These are phyloP conservation scores for Argopecten irradians DNA, from an alignment of 1,140 invertebrate genomes.

Conservation along the genomic window DNA sequence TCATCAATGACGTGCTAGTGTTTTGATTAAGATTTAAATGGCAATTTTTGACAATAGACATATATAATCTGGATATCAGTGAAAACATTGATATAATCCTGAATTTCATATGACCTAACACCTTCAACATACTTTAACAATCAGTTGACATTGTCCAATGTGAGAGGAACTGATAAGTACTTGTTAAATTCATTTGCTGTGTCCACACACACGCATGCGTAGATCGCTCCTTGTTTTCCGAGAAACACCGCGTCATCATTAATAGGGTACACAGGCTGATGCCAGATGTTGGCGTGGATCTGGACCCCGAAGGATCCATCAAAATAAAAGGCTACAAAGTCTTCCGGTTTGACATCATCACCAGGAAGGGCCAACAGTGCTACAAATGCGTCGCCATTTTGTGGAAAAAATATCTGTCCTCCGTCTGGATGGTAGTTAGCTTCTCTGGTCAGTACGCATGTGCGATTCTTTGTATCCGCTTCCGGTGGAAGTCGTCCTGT, in stretches of 20 bases:
- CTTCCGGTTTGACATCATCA: constrained; percentile 45
- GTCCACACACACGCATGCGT: constrained; percentile 47
- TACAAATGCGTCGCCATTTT: constrained; percentile 45
- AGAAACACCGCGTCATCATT: constrained; percentile 45
- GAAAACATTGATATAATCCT: no score
- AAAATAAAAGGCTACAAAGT: constrained; percentile 54
- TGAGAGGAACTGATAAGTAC: constrained; percentile 46
- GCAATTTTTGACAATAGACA: no score
- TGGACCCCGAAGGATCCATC: constrained; percentile 53
- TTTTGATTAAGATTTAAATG: no score
- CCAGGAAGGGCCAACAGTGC: constrained; percentile 50
- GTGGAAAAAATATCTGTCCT: constrained; percentile 46
- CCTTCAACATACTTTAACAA: not conserved
- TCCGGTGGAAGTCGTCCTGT: constrained; percentile 32
- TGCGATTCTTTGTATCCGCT: not conserved
- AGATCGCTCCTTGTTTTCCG: constrained; percentile 49
- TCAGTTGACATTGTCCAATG: not conserved
- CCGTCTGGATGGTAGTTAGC: constrained; percentile 42
- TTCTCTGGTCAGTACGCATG: constrained; percentile 35
- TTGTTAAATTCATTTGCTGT: constrained; percentile 45
- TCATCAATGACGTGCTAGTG: no score
- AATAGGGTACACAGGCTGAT: constrained; percentile 52
- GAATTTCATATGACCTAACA: no score
- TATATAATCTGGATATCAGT: no score
- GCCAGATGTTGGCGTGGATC: constrained; percentile 52